These are phyloP conservation scores for Etheostoma nigrum DNA, from an alignment of 2,797 vertebrate species.

Conservation along the genomic window DNA sequence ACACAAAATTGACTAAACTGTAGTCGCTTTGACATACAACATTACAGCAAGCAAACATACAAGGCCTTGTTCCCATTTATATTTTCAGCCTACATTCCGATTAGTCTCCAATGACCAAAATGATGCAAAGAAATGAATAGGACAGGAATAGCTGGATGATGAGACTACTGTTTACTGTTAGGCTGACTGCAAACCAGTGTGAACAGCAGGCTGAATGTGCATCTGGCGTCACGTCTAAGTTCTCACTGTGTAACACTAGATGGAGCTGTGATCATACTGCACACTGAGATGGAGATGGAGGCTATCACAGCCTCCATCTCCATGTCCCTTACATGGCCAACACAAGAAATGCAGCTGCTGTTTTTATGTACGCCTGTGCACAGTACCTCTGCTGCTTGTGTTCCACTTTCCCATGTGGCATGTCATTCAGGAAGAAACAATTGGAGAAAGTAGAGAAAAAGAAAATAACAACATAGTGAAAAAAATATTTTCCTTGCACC, in stretches of 20 bases:
- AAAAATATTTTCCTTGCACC: not conserved
- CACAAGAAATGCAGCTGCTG: constrained; percentile 30
- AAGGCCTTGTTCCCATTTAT: not conserved
- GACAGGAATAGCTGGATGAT: constrained; percentile 8
- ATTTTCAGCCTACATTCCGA: not conserved
- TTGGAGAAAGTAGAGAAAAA: not conserved
- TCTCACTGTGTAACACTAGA: constrained; percentile 77
- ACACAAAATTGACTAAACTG: not conserved
- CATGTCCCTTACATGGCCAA: constrained; percentile 1
- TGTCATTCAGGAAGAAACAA: constrained; percentile 3
- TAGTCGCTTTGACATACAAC: not conserved
- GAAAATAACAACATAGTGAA: not conserved
- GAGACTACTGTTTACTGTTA: not conserved
- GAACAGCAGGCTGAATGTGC: not conserved
- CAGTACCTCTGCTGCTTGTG: not conserved
- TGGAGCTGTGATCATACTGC: constrained; percentile 87
- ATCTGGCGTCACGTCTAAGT: not conserved
- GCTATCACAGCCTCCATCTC: constrained; percentile 21
- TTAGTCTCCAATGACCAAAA: not conserved
- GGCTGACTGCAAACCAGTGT: not conserved
- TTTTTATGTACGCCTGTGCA: constrained; percentile 8
- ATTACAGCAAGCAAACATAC: not conserved
- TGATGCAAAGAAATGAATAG: not conserved
- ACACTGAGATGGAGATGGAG: not conserved
- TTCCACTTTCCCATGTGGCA: not conserved